Evolutionary conservation across 1,140 invertebrate genomes (phyloP).

Genomic region (Hermetia illucens): DNA sequence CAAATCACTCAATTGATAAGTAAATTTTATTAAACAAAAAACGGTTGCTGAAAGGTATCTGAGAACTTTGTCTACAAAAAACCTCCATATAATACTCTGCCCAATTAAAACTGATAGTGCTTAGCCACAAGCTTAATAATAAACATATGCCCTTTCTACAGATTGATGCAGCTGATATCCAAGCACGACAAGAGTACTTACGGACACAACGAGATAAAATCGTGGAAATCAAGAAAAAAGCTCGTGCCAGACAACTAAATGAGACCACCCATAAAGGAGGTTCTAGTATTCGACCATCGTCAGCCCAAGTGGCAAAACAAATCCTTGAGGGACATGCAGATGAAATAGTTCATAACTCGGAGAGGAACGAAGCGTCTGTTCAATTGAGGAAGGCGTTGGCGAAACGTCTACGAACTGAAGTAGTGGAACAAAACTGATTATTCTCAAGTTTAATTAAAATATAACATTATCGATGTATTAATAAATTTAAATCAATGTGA

Average conservation of each 20-base stretch:
- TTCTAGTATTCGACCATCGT: constrained; percentile 41
- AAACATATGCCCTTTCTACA: constrained; percentile 10
- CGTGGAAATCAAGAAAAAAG: constrained; percentile 72
- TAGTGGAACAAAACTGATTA: constrained; percentile 36
- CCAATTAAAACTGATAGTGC: too few species aligned
- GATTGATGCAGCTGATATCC: constrained; percentile 50
- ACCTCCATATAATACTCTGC: too few species aligned
- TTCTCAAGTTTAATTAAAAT: too few species aligned
- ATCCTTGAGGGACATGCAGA: constrained; percentile 34
- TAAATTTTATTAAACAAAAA: neutral
- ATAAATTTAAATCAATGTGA: too few species aligned
- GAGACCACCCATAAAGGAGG: constrained; percentile 29
- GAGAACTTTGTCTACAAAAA: neutral
- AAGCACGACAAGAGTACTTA: constrained; percentile 67
- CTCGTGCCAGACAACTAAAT: constrained; percentile 57
- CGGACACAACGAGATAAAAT: constrained; percentile 79
- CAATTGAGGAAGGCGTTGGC: constrained; percentile 69
- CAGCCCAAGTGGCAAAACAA: constrained; percentile 50
- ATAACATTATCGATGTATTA: too few species aligned
- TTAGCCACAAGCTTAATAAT: neutral
- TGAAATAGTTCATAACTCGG: constrained; percentile 13
- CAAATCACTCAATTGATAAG: too few species aligned
- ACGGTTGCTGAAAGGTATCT: neutral
- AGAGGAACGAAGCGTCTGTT: constrained; percentile 40
- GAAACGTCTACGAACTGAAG: constrained; percentile 67